Conservation (phyloP, 2,888 invertebrate species). For the Leucoptera coffeella region DNA sequence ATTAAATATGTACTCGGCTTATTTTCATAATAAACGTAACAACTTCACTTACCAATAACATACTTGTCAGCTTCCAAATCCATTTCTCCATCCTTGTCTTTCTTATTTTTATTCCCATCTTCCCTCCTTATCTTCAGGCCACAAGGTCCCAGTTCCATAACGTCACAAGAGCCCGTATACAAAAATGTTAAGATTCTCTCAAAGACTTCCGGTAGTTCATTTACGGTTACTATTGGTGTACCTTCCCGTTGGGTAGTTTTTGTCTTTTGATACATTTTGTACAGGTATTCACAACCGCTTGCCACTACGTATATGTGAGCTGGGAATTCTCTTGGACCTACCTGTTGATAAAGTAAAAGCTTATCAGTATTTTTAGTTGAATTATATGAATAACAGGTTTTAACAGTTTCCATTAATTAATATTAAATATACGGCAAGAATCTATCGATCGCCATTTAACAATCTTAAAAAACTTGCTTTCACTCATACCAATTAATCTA, state of each 20-base stretch:
- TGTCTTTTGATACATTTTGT: constrained; percentile 41
- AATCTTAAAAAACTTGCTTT: too few relatives aligned
- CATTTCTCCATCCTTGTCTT: constrained; percentile 10
- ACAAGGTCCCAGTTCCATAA: constrained; percentile 47
- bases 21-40: too few relatives aligned
- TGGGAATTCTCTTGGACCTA: constrained; percentile 55
- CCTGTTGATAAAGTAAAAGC: too few relatives aligned
- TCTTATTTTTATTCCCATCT: constrained; percentile 22
- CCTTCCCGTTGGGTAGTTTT: constrained; percentile 14
- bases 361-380: too few relatives aligned
- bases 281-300: constrained; percentile 56
- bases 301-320: constrained; percentile 71
- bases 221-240: constrained; percentile 35
- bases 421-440: too few relatives aligned
- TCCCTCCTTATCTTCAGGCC: constrained; percentile 35
- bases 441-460: too few relatives aligned
- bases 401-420: too few relatives aligned
- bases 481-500: too few relatives aligned
- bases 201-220: constrained; percentile 60
- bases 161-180: constrained; percentile 63
- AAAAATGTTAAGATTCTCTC: constrained; percentile 60
- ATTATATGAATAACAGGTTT: too few relatives aligned
- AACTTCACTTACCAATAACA: constrained; percentile 27
- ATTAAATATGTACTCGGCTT: too few relatives aligned
- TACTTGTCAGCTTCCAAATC: constrained; percentile 17